A percentile compares a stretch with the other conserved stretches of the same genome.
phyloP scores from a whole-genome alignment of 2,888 invertebrate species.

The Ecliptopera silaceata region DNA sequence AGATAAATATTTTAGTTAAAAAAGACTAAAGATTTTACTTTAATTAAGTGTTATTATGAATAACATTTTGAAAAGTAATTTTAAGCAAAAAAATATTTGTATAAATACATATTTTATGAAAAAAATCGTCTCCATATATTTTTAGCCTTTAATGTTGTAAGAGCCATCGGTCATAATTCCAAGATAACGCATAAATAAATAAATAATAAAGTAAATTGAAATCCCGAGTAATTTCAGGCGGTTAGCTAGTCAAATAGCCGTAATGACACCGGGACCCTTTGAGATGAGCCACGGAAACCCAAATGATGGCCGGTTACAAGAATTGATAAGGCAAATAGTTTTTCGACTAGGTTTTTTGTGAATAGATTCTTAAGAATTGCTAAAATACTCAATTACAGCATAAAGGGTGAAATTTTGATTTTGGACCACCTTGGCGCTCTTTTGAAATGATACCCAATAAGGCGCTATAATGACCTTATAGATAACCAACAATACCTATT shows the following conservation, averaged over 20 bases:
- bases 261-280: constrained; percentile 77
- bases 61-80: too few species aligned
- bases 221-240: constrained; percentile 62
- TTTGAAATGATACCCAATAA: too few species aligned
- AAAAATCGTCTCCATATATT: constrained; percentile 44
- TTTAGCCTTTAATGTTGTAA: constrained; percentile 44
- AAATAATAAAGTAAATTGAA: constrained; percentile 82
- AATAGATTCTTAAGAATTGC: constrained; percentile 2
- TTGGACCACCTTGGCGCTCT: too few species aligned
- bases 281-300: constrained; percentile 40
- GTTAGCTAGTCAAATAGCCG: constrained; percentile 56
- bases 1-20: too few species aligned
- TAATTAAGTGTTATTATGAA: too few species aligned
- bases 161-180: constrained; percentile 68
- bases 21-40: too few species aligned
- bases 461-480: too few species aligned
- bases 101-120: too few species aligned
- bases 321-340: constrained; percentile 53
- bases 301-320: constrained; percentile 36
- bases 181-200: constrained; percentile 79
- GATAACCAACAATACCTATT: too few species aligned
- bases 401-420: too few species aligned
- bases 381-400: background rate
- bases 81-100: too few species aligned
- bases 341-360: constrained; percentile 5